Conservation (phyloP, 2,888 invertebrate species). For the Erebia epiphron region DNA sequence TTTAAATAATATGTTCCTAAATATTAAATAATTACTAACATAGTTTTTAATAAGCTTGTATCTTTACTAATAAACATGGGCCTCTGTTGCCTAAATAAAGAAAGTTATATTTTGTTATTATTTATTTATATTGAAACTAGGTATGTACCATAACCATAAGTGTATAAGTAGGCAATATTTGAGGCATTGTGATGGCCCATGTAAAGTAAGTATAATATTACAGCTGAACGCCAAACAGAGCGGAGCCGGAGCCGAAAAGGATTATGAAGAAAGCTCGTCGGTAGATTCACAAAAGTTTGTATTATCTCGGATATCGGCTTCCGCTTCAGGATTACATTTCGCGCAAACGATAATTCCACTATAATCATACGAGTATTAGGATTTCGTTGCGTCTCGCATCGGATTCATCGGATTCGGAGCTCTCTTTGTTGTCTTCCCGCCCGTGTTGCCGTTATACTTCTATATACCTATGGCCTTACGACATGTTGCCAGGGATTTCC, state of each 20-base stretch:
- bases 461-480: not conserved
- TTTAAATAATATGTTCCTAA: too few relatives aligned
- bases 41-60: too few relatives aligned
- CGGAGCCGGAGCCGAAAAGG: not conserved
- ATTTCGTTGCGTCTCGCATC: not conserved
- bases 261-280: conserved; percentile 7
- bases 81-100: too few relatives aligned
- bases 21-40: too few relatives aligned
- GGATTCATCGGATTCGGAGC: not conserved
- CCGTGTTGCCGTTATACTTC: not conserved
- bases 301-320: conserved; percentile 20
- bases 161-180: not conserved
- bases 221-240: not conserved
- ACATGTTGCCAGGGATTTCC: not conserved
- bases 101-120: too few relatives aligned
- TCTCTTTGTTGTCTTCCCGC: not conserved
- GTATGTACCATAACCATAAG: not conserved
- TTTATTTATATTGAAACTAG: too few relatives aligned
- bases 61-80: too few relatives aligned
- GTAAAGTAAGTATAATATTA: not conserved
- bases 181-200: not conserved
- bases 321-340: conserved; percentile 5
- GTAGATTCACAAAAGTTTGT: conserved; percentile 16
- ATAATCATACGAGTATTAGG: conserved; percentile 15
- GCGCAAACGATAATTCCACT: conserved; percentile 18